Evolutionary conservation across 2,888 invertebrate genomes (phyloP).

Genomic region (Brachylomia viminalis): DNA sequence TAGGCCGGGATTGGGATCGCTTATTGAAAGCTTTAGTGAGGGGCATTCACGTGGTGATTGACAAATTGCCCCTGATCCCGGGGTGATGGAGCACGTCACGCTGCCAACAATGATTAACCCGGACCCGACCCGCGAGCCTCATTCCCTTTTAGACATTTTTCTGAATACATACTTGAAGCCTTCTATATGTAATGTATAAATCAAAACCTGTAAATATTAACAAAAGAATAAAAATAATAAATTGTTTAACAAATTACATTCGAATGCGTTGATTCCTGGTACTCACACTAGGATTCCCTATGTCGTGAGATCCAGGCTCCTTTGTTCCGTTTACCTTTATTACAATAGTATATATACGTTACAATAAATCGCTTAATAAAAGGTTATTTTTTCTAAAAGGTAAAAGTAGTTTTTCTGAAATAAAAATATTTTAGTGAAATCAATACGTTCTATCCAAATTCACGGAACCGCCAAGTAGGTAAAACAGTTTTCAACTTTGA

Average conservation of each 20-base stretch:
- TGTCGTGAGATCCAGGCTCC: no score
- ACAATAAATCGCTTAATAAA: no score
- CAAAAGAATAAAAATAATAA: no score
- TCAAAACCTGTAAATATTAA: neutral
- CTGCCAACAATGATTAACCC: conserved; percentile 80
- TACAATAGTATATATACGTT: no score
- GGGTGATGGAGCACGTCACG: conserved; percentile 77
- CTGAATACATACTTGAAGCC: conserved; percentile 39
- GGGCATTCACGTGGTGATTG: conserved; percentile 84
- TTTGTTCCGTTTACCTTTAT: no score
- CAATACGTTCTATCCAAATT: neutral
- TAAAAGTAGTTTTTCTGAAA: neutral
- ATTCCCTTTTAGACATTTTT: conserved; percentile 62
- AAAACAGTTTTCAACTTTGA: conserved; percentile 32
- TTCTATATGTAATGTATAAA: conserved; percentile 1
- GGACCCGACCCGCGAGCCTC: conserved; percentile 58
- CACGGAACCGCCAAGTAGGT: neutral
- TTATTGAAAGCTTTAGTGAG: conserved; percentile 81
- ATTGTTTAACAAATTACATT: no score
- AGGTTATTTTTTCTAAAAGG: no score
- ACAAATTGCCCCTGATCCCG: conserved; percentile 85
- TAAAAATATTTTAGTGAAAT: conserved; percentile 2
- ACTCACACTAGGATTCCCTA: no score
- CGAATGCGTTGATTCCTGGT: no score
- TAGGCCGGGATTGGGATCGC: conserved; percentile 65